Base-by-base conservation (phyloP, 2,888 invertebrate species). In the Drosophila algonquin region DNA sequence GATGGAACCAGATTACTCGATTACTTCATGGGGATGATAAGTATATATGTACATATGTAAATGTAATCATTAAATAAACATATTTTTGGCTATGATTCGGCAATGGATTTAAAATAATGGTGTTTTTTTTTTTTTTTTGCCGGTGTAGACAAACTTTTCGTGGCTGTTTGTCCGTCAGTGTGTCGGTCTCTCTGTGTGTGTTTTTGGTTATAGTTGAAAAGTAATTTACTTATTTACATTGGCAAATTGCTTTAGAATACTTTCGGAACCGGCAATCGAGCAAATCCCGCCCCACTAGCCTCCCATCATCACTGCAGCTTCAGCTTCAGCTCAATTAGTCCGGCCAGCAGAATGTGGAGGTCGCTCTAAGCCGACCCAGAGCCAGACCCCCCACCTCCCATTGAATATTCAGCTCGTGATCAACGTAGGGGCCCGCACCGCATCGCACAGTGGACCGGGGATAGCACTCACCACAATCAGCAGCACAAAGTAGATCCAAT, bases 401-500 rank as follows among this genome's bases (percentile, higher is more conserved):
- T 52, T 70, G 55, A 47, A 60, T 60, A 58, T 58, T 48, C 50
- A 50, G 48, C 35, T 30, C 47, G 50, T 35, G 58, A 58, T 58
- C 58, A 58, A 58, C 50, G 32, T 18, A 9, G 10, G 14, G 46
- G 21, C 8, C 47, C 10, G 27, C 30, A 8, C 27, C 27, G 27
- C 8, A 8, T 7, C 30, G 30, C 30, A 30, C 30, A 8, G 16
- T 14, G 24, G 5, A 46, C 16, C 16, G 48, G 27, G 45, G 12
- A 50, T 1, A 45, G 44, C 58, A 95, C 98, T 95, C 94, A 99
- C 99, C 94, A 99, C 99, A 94, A 99, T 99, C 77, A 99, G 94
- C 75, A 99, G 94, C 71, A 99, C 99, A 93, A 99, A 99, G 93
- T 99, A 99, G 81, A 99, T 98, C 99, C 99, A 99, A 92, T 99